These are phyloP conservation scores for Phytoseiulus persimilis DNA, from an alignment of 2,888 invertebrate species.

Conservation along the genomic window DNA sequence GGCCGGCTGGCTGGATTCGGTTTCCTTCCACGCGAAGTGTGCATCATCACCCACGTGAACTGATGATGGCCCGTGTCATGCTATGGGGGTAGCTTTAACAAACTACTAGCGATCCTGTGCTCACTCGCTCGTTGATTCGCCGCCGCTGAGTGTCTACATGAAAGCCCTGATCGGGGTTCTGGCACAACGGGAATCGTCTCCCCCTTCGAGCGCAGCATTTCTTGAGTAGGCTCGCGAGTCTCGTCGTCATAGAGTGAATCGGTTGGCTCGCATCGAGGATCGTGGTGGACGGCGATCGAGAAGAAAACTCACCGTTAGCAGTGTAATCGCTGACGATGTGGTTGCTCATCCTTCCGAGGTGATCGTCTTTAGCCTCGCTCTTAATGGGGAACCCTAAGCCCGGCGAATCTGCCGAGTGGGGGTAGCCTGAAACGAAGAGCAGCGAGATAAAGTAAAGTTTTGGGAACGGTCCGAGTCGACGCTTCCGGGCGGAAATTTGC, in stretches of 20 bases:
- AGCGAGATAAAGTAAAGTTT: no score
- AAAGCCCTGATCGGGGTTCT: no score
- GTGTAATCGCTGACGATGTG: slow-evolving; percentile 34
- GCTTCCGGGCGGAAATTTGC: no score
- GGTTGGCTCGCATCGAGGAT: no score
- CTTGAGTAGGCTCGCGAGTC: no score
- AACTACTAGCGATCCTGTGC: background rate
- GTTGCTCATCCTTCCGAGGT: slow-evolving; percentile 34
- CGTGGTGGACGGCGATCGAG: no score
- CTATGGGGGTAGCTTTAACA: background rate
- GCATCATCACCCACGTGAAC: background rate
- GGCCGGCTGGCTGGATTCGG: background rate
- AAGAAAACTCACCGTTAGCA: slow-evolving; percentile 17
- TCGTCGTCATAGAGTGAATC: no score
- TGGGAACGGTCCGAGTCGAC: no score
- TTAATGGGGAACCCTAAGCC: slow-evolving; percentile 26
- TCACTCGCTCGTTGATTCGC: background rate
- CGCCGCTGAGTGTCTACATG: no score
- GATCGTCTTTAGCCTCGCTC: slow-evolving; percentile 37
- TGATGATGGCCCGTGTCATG: background rate
- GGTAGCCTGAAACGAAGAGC: background rate
- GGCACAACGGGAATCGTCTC: no score
- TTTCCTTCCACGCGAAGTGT: background rate
- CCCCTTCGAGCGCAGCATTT: no score
- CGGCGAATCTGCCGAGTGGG: slow-evolving; percentile 33